phyloP scores from a whole-genome alignment of 1,140 invertebrate genomes.

The Helicoverpa zea region DNA sequence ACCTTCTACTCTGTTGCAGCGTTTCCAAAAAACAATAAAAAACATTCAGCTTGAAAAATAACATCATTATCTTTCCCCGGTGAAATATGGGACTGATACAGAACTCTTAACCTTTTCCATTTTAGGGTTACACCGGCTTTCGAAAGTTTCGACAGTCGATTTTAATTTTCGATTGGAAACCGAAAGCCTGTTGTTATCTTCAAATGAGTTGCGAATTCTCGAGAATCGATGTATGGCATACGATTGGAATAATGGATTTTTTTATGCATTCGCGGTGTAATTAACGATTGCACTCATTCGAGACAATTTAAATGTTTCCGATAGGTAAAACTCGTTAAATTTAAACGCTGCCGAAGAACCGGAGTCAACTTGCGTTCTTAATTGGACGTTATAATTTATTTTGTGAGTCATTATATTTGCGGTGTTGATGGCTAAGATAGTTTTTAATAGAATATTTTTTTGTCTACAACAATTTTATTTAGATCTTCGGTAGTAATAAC shows the following conservation, averaged over 20 bases:
- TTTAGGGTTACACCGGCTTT: constrained; percentile 54
- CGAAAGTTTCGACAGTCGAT: constrained; percentile 45
- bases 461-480: background rate
- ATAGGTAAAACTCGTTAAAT: constrained; percentile 65
- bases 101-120: constrained; percentile 53
- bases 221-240: constrained; percentile 55
- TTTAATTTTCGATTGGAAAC: constrained; percentile 21
- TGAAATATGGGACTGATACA: constrained; percentile 54
- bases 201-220: constrained; percentile 52
- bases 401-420: constrained; percentile 26
- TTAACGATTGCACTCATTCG: constrained; percentile 62
- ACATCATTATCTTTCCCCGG: constrained; percentile 57
- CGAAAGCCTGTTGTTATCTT: constrained; percentile 49
- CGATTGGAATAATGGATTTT: constrained; percentile 56
- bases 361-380: constrained; percentile 56
- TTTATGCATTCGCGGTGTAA: constrained; percentile 51
- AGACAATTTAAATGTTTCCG: constrained; percentile 73
- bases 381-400: constrained; percentile 56
- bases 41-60: constrained; percentile 50
- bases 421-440: background rate
- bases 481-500: constrained; percentile 1
- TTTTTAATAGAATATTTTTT: background rate
- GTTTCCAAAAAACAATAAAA: constrained; percentile 54
- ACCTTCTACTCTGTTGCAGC: constrained; percentile 54
- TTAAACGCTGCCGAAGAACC: constrained; percentile 61